These are phyloP conservation scores for Apolygus lucorum DNA, from an alignment of 1,140 invertebrate genomes.

Conservation along the genomic window DNA sequence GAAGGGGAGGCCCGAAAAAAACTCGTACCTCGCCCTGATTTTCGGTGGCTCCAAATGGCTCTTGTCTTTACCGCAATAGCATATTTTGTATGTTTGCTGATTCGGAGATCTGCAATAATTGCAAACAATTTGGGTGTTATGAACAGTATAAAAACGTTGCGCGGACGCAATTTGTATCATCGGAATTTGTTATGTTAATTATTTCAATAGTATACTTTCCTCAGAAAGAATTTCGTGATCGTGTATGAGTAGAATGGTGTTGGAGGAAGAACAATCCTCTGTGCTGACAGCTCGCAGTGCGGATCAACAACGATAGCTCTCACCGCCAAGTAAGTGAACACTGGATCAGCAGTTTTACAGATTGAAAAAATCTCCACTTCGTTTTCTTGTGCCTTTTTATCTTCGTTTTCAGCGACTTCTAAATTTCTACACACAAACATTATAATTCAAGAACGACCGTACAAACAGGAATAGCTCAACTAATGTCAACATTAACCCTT, in stretches of 20 bases:
- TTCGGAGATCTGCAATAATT: constrained; percentile 1
- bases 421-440: not conserved
- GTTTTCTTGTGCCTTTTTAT: not conserved
- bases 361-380: not conserved
- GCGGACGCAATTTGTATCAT: too few species aligned
- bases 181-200: too few species aligned
- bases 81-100: not conserved
- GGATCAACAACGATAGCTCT: constrained; percentile 21
- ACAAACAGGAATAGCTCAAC: not conserved
- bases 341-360: not conserved
- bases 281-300: constrained; percentile 24
- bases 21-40: constrained; percentile 8
- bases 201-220: too few species aligned
- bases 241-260: constrained; percentile 20
- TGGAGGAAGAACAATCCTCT: constrained; percentile 23
- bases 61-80: constrained; percentile 15
- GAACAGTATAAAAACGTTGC: too few species aligned
- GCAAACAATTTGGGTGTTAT: not conserved
- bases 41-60: not conserved
- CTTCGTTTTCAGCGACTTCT: not conserved
- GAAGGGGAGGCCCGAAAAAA: not conserved
- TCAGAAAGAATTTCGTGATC: constrained; percentile 19
- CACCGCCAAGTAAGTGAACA: constrained; percentile 11
- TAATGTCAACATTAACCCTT: too few species aligned
- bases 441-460: not conserved